These are phyloP conservation scores for Panzeria rudis DNA, from an alignment of 2,888 invertebrate genomes.

Conservation along the genomic window DNA sequence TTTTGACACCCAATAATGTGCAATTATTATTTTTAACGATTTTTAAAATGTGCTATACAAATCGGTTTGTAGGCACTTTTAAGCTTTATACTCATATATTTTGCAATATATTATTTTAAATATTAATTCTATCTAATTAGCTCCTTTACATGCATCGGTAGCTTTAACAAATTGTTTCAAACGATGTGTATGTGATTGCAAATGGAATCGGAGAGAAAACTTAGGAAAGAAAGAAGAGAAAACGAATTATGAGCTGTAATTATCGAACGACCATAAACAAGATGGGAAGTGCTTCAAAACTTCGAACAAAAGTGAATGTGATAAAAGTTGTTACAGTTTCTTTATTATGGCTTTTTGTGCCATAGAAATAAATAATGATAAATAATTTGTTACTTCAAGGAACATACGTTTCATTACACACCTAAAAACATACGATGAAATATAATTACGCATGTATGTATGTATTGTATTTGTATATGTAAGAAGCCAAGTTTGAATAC, in stretches of 20 bases:
- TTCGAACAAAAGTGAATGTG: slow-evolving; percentile 16
- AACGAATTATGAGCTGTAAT: slow-evolving; percentile 61
- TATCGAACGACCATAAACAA: slow-evolving; percentile 61
- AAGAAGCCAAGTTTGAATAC: neutral
- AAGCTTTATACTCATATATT: no score
- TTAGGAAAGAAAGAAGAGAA: slow-evolving; percentile 10
- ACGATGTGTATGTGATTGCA: neutral
- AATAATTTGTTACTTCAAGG: slow-evolving; percentile 61
- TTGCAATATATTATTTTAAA: slow-evolving; percentile 41
- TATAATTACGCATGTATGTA: neutral
- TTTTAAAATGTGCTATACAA: no score
- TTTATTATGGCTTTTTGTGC: slow-evolving; percentile 31
- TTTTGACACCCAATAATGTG: no score
- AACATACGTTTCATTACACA: neutral
- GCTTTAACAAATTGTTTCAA: slow-evolving; percentile 27
- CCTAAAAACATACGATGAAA: neutral
- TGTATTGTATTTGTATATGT: neutral
- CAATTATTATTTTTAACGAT: no score
- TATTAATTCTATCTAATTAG: slow-evolving; percentile 60
- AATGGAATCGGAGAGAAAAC: neutral
- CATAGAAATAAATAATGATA: slow-evolving; percentile 56
- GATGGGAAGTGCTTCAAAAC: slow-evolving; percentile 41
- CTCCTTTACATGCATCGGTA: slow-evolving; percentile 35
- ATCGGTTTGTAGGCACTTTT: no score
- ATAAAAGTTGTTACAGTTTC: slow-evolving; percentile 23